These are phyloP conservation scores for Palythoa grandis DNA, from an alignment of 92 coral and sea anemone species.

Conservation along the genomic window DNA sequence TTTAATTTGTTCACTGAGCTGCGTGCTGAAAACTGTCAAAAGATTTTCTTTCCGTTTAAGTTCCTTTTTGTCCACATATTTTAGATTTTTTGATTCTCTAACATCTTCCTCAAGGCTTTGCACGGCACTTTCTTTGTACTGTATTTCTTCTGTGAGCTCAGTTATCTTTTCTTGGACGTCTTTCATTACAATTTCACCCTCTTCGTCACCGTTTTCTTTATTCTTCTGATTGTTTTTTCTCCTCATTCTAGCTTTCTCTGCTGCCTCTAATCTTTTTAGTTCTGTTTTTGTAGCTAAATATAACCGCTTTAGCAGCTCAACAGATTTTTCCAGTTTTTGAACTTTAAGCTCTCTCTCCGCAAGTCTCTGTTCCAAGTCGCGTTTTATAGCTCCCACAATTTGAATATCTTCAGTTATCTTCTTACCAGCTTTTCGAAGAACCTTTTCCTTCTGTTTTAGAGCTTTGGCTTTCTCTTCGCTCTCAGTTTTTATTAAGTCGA, in stretches of 20 bases:
- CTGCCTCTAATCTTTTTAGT: slow-evolving; percentile 65
- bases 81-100: slow-evolving; percentile 37
- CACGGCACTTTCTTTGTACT: slow-evolving; percentile 50
- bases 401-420: slow-evolving; percentile 26
- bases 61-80: slow-evolving; percentile 25
- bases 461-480: slow-evolving; percentile 37
- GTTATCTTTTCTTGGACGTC: slow-evolving; percentile 55
- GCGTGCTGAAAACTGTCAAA: slow-evolving; percentile 57
- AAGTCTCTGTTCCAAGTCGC: slow-evolving; percentile 47
- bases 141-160: slow-evolving; percentile 59
- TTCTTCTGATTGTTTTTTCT: slow-evolving; percentile 39
- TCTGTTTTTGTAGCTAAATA: slow-evolving; percentile 72
- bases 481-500: slow-evolving; percentile 27
- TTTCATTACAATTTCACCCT: slow-evolving; percentile 42
- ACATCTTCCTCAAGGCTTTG: slow-evolving; percentile 66
- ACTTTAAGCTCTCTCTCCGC: slow-evolving; percentile 60
- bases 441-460: slow-evolving; percentile 35
- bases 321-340: slow-evolving; percentile 55
- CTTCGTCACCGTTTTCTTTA: slow-evolving; percentile 39
- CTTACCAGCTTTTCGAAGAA: slow-evolving; percentile 42
- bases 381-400: slow-evolving; percentile 42
- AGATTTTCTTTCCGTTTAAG: slow-evolving; percentile 73
- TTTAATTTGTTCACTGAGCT: slow-evolving; percentile 74
- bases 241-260: slow-evolving; percentile 53
- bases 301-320: slow-evolving; percentile 65